phyloP scores from a whole-genome alignment of 2,113 vertebrate species.

The Rhagologus leucostigma region DNA sequence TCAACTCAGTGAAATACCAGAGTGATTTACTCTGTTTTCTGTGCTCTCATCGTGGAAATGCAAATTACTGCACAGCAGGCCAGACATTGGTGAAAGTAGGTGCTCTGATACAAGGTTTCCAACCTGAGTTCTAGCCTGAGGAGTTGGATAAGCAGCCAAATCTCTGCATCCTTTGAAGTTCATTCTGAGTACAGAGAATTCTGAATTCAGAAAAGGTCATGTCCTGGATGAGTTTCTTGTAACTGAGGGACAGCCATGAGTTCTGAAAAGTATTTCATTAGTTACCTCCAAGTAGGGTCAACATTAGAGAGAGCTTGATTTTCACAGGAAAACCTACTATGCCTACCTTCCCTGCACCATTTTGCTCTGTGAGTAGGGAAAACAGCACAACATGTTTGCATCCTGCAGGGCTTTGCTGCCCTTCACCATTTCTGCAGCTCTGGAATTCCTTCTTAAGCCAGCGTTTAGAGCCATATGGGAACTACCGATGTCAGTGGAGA shows the following conservation, averaged over 20 bases:
- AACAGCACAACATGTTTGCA: background rate
- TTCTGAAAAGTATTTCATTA: background rate
- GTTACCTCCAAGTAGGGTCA: background rate
- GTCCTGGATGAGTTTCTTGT: background rate
- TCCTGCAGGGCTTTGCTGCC: background rate
- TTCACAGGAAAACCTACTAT: background rate
- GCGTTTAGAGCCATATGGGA: background rate
- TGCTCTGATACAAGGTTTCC: background rate
- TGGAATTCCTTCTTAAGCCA: background rate
- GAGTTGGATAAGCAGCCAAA: background rate
- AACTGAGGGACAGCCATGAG: background rate
- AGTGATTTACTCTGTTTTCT: background rate
- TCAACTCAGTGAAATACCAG: background rate
- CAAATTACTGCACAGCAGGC: background rate
- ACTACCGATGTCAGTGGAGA: background rate
- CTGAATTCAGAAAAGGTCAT: background rate
- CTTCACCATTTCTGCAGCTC: background rate
- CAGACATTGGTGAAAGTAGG: background rate
- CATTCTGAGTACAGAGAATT: background rate
- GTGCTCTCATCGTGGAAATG: background rate
- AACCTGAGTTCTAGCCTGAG: background rate
- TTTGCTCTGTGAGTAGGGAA: background rate
- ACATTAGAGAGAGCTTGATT: background rate
- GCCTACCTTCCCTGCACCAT: background rate
- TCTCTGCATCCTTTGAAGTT: background rate